Evolutionary conservation across 2,888 invertebrate genomes (phyloP).

Genomic region (Sinotaia quadrata): DNA sequence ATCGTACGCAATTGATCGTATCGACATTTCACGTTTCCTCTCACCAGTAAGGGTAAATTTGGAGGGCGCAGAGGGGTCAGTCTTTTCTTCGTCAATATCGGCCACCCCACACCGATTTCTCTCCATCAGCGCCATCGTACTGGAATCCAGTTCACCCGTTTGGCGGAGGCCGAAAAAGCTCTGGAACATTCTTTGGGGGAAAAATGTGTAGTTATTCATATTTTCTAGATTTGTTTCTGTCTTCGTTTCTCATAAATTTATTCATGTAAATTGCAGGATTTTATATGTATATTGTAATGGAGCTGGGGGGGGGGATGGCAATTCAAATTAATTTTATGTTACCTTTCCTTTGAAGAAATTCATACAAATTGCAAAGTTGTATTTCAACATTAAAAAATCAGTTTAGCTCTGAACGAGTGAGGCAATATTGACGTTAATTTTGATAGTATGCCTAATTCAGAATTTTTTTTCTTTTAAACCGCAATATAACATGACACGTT

Average conservation of each 20-base stretch:
- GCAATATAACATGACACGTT: too few species aligned
- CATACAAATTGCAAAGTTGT: too few species aligned
- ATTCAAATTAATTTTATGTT: neutral
- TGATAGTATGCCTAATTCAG: too few species aligned
- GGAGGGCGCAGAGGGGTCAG: too few species aligned
- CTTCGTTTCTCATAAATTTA: neutral
- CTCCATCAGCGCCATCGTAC: conserved; percentile 12
- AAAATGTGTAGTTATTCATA: neutral
- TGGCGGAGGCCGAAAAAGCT: conserved; percentile 16
- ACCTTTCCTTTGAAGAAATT: too few species aligned
- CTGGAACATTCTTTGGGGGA: conserved; percentile 14
- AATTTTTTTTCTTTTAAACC: too few species aligned
- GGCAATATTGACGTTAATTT: too few species aligned
- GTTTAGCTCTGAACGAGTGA: too few species aligned
- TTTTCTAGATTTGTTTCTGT: too few species aligned
- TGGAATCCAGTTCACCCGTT: conserved; percentile 4
- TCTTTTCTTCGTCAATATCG: conserved; percentile 15
- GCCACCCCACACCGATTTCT: conserved; percentile 17
- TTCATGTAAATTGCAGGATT: neutral
- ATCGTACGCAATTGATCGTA: too few species aligned
- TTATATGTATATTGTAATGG: neutral
- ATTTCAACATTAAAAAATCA: too few species aligned
- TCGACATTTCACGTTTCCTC: too few species aligned
- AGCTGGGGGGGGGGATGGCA: neutral
- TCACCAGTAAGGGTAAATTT: neutral